Conservation (phyloP, 1,140 invertebrate species). For the Zaprionus vittiger region DNA sequence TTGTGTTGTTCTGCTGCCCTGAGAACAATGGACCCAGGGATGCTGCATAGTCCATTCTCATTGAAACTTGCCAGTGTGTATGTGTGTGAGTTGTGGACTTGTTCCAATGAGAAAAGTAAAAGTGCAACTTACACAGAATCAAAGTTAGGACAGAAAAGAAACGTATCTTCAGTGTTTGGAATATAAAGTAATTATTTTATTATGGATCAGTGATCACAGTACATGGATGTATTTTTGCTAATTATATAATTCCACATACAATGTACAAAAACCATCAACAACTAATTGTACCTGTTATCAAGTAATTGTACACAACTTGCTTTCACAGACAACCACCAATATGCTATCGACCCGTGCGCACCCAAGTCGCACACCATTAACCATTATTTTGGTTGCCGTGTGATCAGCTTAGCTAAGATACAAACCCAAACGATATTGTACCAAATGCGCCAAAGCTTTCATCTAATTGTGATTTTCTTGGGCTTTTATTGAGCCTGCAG, state of each 20-base stretch:
- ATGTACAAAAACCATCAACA: neutral
- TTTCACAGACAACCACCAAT: neutral
- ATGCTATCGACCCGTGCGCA: neutral
- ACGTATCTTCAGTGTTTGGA: neutral
- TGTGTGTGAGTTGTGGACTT: slow-evolving; percentile 27
- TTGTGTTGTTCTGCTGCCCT: slow-evolving; percentile 71
- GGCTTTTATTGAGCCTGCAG: slow-evolving; percentile 24
- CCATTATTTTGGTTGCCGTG: neutral
- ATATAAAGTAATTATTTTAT: neutral
- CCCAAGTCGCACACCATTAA: too few relatives aligned
- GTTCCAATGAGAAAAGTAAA: slow-evolving; percentile 75
- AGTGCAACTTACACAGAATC: slow-evolving; percentile 58
- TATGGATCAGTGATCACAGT: neutral
- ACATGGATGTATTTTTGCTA: neutral
- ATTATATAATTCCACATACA: neutral
- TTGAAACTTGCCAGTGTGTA: slow-evolving; percentile 27
- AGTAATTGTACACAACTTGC: neutral
- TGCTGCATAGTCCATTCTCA: slow-evolving; percentile 18
- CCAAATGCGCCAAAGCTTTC: slow-evolving; percentile 50
- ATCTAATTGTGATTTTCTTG: slow-evolving; percentile 48
- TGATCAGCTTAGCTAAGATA: slow-evolving; percentile 12
- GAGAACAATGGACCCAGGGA: slow-evolving; percentile 51
- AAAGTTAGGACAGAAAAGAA: slow-evolving; percentile 17
- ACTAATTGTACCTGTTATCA: neutral
- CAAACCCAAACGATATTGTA: neutral